Evolutionary conservation across 2,113 vertebrate genomes (phyloP), one percentile per base, ranked within the genome.

Genomic region (Trochalopteron elliotii): DNA sequence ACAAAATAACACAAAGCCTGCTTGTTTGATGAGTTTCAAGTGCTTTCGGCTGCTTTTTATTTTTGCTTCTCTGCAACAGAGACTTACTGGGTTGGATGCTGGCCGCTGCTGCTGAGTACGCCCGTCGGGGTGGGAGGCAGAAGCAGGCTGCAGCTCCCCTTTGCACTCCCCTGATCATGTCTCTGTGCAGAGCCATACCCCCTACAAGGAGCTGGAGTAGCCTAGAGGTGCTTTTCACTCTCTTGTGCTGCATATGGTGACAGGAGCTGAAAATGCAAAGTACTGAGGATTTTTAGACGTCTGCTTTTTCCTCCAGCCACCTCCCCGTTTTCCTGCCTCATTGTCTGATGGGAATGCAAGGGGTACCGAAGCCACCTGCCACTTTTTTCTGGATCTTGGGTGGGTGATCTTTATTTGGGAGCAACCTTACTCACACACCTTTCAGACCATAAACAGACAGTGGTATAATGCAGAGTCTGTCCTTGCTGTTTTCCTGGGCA

Each of bases 151-250:
- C 79, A 70, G 71, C 88, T 93, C 82, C 71, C 82, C 82, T 92
- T 79, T 55, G 75, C 13, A 7, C 83, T 68, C 68, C 67, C 83
- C 72, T 23, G 44, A 37, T 86, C 56, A 2, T 19, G 30, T 64
- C 92, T 89, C 76, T 35, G 47, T 40, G 63, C 78, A 74, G 15
- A 93, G 64, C 90, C 47, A 5, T 87, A 60, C 90, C 90, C 92
- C 96, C 94, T 90, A 5, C 83, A 31, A 90, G 69, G 88, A 95
- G 56, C 92, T 28, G 17, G 88, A 95, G 93, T 92, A 96, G 96
- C 94, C 88, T 92, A 78, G 92, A 92, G 91, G 92, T 81, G 69
- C 79, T 92, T 96, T 92, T 92, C 69, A 45, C 65, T 94, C 92
- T 93, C 4, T 0, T 27, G 57, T 77, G 74, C 87, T 91, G 28